phyloP scores from a whole-genome alignment of 2,888 invertebrate species.

The Andrena hattorfiana region DNA sequence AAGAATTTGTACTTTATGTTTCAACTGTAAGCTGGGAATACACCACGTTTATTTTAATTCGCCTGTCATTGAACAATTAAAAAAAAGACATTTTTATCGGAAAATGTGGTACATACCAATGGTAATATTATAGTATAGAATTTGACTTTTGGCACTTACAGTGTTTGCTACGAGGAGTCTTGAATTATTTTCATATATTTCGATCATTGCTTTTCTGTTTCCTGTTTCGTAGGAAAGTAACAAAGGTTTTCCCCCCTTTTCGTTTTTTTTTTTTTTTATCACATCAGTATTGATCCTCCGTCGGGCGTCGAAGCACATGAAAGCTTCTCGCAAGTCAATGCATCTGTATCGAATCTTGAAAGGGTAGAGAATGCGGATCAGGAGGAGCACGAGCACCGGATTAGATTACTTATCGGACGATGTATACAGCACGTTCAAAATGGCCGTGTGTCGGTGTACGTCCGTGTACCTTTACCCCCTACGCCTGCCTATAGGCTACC shows the following conservation, averaged over 20 bases:
- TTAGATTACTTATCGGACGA: conserved; percentile 76
- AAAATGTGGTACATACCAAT: too few relatives aligned
- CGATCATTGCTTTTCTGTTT: neutral
- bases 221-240: conserved; percentile 5
- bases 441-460: conserved; percentile 34
- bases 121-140: neutral
- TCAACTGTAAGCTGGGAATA: too few relatives aligned
- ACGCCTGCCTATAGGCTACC: conserved; percentile 5
- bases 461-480: conserved; percentile 10
- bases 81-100: too few relatives aligned
- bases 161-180: neutral
- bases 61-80: too few relatives aligned
- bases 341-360: conserved; percentile 66
- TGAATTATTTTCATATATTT: neutral
- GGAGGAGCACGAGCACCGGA: conserved; percentile 69
- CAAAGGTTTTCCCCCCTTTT: neutral
- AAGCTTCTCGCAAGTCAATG: conserved; percentile 62
- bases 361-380: conserved; percentile 63
- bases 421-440: conserved; percentile 62
- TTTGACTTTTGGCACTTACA: too few relatives aligned
- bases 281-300: conserved; percentile 46
- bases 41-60: too few relatives aligned
- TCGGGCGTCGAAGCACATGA: conserved; percentile 21
- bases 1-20: too few relatives aligned
- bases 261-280: conserved; percentile 20